Evolutionary conservation across 2,888 invertebrate genomes (phyloP), one percentile per base, ranked within the genome.

Genomic region (Rambutsinella grinnellia): DNA sequence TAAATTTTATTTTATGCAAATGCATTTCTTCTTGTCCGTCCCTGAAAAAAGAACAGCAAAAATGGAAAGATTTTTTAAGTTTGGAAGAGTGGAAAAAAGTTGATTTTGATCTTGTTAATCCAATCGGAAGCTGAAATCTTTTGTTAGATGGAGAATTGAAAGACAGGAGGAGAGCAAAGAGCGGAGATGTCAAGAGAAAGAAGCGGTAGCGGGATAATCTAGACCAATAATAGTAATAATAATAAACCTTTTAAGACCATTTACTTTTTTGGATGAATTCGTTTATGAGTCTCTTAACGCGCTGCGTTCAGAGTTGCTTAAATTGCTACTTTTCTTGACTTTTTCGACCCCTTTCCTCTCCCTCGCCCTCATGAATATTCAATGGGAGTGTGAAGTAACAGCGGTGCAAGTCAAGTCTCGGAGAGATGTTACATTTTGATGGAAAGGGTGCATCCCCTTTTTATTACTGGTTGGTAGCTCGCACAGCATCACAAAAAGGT

Each of bases 1-100:
- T 71, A 71, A 71, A 71, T 57, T 65, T 71, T 57, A 58, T 65
- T 71, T 57, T 54, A 71, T 65, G 65, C 71, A 71, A 71, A 71
- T 65, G 63, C 26, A 17, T 58, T 47, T 36, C 65, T 36, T 21
- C 53, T 69, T 65, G 71, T 71, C 71, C 71, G 71, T 65, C 71
- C 71, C 63, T 47, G 19, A 65, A 58, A 58, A 36, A 46, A 53
- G 23, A 36, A 54, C n/a, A 36, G n/a, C 23, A n/a, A 65, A 71
- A 51, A n/a, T 21, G 46, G 46, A 36, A 6, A 54, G 2, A 26
- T 21, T 17, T 8, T 23, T 8, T 10, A 21, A 17, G 28, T 28
- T n/a, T n/a, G 44, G 19, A 49, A 49, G 19, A 49, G n/a, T 19
- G n/a, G 17, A 6, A 23, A 26, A 23, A 6, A 54, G 23, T 3